A percentile compares a stretch with the other conserved stretches of the same genome.
Conservation (phyloP, 2,113 vertebrate species). For the Isichthys henryi region DNA sequence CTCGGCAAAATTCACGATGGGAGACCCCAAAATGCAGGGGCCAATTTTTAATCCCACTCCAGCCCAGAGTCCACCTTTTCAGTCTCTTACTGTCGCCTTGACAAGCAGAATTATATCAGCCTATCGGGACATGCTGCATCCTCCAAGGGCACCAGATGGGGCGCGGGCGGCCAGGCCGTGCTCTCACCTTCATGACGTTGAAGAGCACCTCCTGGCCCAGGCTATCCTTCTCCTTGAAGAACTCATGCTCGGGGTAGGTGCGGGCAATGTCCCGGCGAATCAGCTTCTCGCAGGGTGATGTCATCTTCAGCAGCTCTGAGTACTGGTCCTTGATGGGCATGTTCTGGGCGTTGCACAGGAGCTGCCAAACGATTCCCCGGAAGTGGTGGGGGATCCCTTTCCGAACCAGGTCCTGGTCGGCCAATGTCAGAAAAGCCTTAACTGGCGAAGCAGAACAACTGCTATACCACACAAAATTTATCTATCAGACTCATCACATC, state of each 20-base stretch:
- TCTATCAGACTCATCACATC: background rate
- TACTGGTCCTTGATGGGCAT: conserved; percentile 98
- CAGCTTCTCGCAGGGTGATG: conserved; percentile 93
- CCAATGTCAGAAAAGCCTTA: background rate
- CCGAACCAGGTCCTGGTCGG: conserved; percentile 82
- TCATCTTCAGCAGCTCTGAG: conserved; percentile 96
- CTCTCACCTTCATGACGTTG: conserved; percentile 96
- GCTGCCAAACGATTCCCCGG: conserved; percentile 95
- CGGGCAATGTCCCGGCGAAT: conserved; percentile 96
- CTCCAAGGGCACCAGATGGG: background rate
- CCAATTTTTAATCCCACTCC: background rate
- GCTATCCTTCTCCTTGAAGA: conserved; percentile 98
- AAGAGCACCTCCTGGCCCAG: conserved; percentile 96
- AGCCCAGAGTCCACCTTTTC: background rate
- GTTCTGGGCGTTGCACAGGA: conserved; percentile 87
- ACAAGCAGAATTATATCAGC: background rate
- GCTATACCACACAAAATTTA: background rate
- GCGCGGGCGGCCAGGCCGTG: background rate
- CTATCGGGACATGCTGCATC: background rate
- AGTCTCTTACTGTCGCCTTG: too few relatives aligned
- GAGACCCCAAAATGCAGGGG: background rate
- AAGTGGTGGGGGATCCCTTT: conserved; percentile 98
- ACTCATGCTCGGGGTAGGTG: conserved; percentile 96
- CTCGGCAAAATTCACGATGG: background rate
- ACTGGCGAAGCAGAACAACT: background rate